Evolutionary conservation across 2,797 vertebrate genomes (phyloP), one percentile per base, ranked within the genome.

Genomic region (Peromyscus melanophrys): DNA sequence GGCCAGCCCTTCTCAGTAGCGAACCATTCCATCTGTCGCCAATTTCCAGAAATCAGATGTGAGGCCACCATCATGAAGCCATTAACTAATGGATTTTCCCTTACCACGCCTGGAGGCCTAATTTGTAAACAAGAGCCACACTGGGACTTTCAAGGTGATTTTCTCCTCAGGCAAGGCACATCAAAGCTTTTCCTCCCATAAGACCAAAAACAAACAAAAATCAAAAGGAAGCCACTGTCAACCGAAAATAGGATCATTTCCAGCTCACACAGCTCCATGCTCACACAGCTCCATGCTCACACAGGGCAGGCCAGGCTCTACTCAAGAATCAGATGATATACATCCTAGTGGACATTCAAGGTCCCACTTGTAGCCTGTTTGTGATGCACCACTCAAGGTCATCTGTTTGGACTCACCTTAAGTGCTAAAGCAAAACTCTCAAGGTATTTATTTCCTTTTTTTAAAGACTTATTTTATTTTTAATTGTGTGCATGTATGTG

Each of bases 41-140:
- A 94, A 0, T 96, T 92, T 97, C 82, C 76, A 69, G 67, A 95
- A 91, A n/a, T 91, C 82, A n/a, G 40, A 94, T 91, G 57, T 11
- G 89, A 57, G 59, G 25, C 23, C 52, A 94, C 88, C 31, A 52
- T 86, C 75, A 34, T 4, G 40, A 94, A 96, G 34, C 69, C 43
- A 95, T 92, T 93, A 83, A 88, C 55, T 92, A 78, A 96, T 77
- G 49, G 69, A 95, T 77, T 37, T 23, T 83, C 73, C 82, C 31
- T 87, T 43, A 63, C 16, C 34, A 77, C 34, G 34, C 37, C 59
- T 21, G 75, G 31, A 92, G 67, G 59, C 43, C 71, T 81, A 73
- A 96, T 91, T 95, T 90, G 88, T 49, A 90, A 23, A 75, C n/a
- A 84, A 46, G 71, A 92, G 77, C 40, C 67, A 75, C 86, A 31